Conservation (phyloP, 1,140 invertebrate species). For the Drosophila triauraria region DNA sequence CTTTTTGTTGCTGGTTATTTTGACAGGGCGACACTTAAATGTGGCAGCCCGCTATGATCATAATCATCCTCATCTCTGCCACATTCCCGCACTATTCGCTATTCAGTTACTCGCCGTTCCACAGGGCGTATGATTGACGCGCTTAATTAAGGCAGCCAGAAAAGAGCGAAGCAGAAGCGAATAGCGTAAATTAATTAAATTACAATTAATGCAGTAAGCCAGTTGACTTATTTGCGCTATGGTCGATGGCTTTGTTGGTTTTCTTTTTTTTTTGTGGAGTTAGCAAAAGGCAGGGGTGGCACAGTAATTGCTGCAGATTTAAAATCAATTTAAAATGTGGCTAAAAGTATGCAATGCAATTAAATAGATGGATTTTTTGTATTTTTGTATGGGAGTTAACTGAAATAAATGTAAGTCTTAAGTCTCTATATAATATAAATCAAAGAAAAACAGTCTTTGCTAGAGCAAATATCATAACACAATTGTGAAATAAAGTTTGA, state of each 20-base stretch:
- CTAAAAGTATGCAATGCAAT: neutral
- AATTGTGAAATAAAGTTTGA: conserved; percentile 8
- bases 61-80: conserved; percentile 35
- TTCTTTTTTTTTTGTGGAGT: neutral
- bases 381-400: neutral
- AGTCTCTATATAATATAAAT: too few relatives aligned
- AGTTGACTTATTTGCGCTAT: conserved; percentile 38
- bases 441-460: neutral
- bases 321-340: conserved; percentile 37
- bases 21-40: conserved; percentile 72
- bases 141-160: conserved; percentile 65
- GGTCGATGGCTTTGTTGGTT: conserved; percentile 2
- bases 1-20: conserved; percentile 41
- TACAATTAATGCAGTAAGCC: conserved; percentile 73
- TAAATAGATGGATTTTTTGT: neutral
- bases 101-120: conserved; percentile 30
- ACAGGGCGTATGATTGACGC: conserved; percentile 77
- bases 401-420: neutral
- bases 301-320: neutral
- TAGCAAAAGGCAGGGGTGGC: neutral
- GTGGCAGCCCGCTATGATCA: conserved; percentile 50
- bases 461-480: neutral
- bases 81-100: conserved; percentile 36
- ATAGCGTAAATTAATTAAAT: conserved; percentile 74
- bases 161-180: conserved; percentile 26